A percentile compares a stretch with the other conserved stretches of the same genome.
These are phyloP conservation scores for Gracilinanus agilis DNA, from an alignment of 2,113 vertebrate genomes.

Conservation along the genomic window DNA sequence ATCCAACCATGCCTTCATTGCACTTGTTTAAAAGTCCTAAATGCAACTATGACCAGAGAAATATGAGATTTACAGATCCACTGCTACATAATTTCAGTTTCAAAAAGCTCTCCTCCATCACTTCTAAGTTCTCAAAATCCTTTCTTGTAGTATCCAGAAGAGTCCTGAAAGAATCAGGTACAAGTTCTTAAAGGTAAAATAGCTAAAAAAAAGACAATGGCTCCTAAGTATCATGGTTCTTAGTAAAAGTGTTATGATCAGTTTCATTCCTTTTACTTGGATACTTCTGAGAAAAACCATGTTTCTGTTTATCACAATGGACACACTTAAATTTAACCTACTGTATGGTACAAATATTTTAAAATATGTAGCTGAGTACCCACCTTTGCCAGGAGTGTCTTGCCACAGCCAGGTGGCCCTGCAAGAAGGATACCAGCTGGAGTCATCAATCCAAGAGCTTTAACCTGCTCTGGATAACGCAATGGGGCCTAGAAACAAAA, in stretches of 20 bases:
- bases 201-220: not conserved
- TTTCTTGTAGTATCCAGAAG: not conserved
- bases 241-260: not conserved
- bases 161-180: not conserved
- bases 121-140: not conserved
- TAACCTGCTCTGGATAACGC: constrained; percentile 92
- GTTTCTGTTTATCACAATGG: not conserved
- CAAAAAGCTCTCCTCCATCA: not conserved
- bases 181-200: not conserved
- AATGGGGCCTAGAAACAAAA: constrained; percentile 91
- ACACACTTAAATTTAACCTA: not conserved
- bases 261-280: not conserved
- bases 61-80: not conserved
- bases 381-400: constrained; percentile 97
- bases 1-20: not conserved
- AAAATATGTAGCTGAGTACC: not conserved
- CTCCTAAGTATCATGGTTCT: not conserved
- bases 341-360: not conserved
- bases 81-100: not conserved
- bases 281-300: not conserved
- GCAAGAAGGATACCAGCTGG: constrained; percentile 96
- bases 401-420: constrained; percentile 97
- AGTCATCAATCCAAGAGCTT: constrained; percentile 90
- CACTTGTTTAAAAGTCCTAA: not conserved
- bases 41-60: not conserved